A percentile compares a stretch with the other conserved stretches of the same genome.
Conservation (phyloP, 2,113 vertebrate genomes). For the Marmota monax region DNA sequence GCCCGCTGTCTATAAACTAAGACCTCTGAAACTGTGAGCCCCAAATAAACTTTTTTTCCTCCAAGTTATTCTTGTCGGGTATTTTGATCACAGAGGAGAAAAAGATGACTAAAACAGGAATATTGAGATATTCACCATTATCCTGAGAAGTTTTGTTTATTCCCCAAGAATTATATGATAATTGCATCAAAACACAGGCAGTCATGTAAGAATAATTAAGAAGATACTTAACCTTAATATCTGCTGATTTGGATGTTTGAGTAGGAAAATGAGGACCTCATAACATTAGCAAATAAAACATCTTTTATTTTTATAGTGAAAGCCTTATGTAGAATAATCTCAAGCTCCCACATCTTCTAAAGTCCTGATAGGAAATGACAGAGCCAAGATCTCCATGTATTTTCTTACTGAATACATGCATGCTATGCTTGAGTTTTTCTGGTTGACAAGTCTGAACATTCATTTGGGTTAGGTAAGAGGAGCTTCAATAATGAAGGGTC, state of each 20-base stretch:
- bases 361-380: neutral
- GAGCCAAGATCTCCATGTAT: neutral
- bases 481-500: neutral
- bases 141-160: neutral
- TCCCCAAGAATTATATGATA: neutral
- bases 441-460: neutral
- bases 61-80: too few relatives aligned
- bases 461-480: neutral
- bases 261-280: neutral
- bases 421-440: neutral
- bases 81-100: too few relatives aligned
- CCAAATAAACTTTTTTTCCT: too few relatives aligned
- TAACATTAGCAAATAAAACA: constrained; percentile 32
- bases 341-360: neutral
- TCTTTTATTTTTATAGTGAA: constrained; percentile 21
- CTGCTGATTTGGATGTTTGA: constrained; percentile 23
- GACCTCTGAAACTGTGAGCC: too few relatives aligned
- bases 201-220: neutral
- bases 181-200: neutral
- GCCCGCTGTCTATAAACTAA: too few relatives aligned
- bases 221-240: neutral
- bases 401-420: neutral
- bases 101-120: neutral
- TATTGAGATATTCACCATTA: neutral
- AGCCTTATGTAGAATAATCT: neutral